Base-by-base conservation (phyloP, 2,888 invertebrate species). In the Dione juno region DNA sequence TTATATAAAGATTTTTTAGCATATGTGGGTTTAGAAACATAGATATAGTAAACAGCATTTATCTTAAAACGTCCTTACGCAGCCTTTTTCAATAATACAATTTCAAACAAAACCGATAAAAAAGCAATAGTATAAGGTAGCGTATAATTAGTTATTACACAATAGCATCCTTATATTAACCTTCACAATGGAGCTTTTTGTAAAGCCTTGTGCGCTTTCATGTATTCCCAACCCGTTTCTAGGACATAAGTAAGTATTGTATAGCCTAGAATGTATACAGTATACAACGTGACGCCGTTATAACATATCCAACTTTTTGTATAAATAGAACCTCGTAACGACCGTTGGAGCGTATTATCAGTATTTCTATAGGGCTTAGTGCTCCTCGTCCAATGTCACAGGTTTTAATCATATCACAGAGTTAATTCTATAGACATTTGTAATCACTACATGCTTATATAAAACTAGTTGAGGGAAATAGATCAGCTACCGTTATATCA, bases 181-280 rank as follows among this genome's bases (percentile, higher is more conserved):
- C 53, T 63, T 64, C 63, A 61, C 52, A 67, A 64, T 43, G 53
- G 41, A 64, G 41, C 21, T 54, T 63, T 63, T 64, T 69, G 63
- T 63, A 63, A n/a, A 63, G 21, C 52, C n/a, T 64, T 43, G 63
- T 43, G n/a, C 28, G 61, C 53, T 45, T 53, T 45, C 63, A 64
- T 63, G 43, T 52, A 52, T 57, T 54, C 37, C 2, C 61, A 28
- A 37, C 61, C 43, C 13, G 61, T 64, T 64, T 63, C 43, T 40
- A 69, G 63, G 45, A 21, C 48, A 63, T 53, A 63, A 50, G 19
- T 63, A 54, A 52, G 35, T 67, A 63, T 43, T 28, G 53, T 48
- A 61, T 35, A 63, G 3, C 45, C n/a, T 61, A 68, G 53, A 53
- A 35, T n/a, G n/a, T n/a, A n/a, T 48, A 54, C 35, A 16, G 28